Conservation (phyloP, 2,113 vertebrate species). For the Nycticorax nycticorax region DNA sequence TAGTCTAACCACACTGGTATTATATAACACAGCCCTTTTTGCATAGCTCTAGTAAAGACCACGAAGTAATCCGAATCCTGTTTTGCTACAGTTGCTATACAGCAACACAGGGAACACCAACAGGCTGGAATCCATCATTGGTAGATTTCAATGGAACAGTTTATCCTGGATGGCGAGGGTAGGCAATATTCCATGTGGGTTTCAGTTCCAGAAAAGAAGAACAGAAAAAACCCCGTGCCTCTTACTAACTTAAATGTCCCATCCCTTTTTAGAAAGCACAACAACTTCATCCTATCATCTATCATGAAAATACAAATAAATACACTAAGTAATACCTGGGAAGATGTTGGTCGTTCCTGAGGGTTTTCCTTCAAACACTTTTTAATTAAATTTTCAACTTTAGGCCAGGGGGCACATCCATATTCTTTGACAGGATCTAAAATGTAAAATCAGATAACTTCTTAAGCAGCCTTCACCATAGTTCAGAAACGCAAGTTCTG, state of each 20-base stretch:
- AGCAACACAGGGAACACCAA: background rate
- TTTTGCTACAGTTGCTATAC: background rate
- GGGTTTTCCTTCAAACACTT: constrained; percentile 91
- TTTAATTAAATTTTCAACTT: constrained; percentile 89
- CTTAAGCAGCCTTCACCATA: background rate
- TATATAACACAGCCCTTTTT: background rate
- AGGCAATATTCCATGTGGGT: background rate
- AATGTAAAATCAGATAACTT: constrained; percentile 24
- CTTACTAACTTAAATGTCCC: background rate
- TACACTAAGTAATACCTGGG: constrained; percentile 77
- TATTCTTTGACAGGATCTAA: constrained; percentile 94
- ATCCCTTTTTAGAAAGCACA: background rate
- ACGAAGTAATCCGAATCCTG: background rate
- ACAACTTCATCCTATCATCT: background rate
- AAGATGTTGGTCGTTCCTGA: constrained; percentile 90
- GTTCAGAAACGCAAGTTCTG: background rate
- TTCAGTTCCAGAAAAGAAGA: background rate
- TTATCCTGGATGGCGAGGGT: background rate
- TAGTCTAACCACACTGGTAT: background rate
- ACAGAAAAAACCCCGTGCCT: background rate
- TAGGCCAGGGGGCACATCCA: constrained; percentile 87
- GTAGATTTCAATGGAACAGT: background rate
- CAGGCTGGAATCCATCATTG: background rate
- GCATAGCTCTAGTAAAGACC: background rate
- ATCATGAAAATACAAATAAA: background rate